These are phyloP conservation scores for Leucophenga maculata DNA, from an alignment of 2,888 invertebrate species.

Conservation along the genomic window DNA sequence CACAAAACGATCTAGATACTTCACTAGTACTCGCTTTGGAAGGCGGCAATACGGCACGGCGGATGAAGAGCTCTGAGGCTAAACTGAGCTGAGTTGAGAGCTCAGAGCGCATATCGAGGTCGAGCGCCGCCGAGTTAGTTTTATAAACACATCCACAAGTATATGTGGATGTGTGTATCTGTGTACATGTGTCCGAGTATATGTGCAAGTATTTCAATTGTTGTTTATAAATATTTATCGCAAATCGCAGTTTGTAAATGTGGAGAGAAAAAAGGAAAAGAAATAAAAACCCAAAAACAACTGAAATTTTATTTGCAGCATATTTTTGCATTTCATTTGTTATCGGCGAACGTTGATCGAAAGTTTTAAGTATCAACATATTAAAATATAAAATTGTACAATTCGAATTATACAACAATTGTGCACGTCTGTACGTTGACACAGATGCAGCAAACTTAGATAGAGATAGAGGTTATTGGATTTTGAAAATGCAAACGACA, in stretches of 20 bases:
- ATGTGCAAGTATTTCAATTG: slow-evolving; percentile 13
- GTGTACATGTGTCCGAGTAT: neutral
- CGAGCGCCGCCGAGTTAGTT: neutral
- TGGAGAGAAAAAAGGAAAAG: neutral
- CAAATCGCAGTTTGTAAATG: slow-evolving; percentile 24
- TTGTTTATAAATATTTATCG: slow-evolving; percentile 24
- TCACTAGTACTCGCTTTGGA: slow-evolving; percentile 4
- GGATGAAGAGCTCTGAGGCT: neutral
- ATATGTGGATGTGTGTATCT: slow-evolving; percentile 20
- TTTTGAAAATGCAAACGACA: too few species aligned
- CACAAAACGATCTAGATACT: slow-evolving; percentile 12
- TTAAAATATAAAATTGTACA: neutral
- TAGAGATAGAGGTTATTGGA: too few species aligned
- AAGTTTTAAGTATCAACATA: neutral
- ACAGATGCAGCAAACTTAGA: neutral
- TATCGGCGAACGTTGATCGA: slow-evolving; percentile 22
- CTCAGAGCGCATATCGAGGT: slow-evolving; percentile 16
- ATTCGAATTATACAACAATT: slow-evolving; percentile 15
- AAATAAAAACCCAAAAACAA: slow-evolving; percentile 4
- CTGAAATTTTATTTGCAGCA: neutral
- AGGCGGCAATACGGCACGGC: neutral
- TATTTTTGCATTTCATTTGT: slow-evolving; percentile 6
- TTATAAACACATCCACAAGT: neutral
- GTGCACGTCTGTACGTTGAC: slow-evolving; percentile 11
- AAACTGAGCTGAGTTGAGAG: too few species aligned